Conservation (phyloP, 2,797 vertebrate species). For the Paramormyrops hopkinsi region DNA sequence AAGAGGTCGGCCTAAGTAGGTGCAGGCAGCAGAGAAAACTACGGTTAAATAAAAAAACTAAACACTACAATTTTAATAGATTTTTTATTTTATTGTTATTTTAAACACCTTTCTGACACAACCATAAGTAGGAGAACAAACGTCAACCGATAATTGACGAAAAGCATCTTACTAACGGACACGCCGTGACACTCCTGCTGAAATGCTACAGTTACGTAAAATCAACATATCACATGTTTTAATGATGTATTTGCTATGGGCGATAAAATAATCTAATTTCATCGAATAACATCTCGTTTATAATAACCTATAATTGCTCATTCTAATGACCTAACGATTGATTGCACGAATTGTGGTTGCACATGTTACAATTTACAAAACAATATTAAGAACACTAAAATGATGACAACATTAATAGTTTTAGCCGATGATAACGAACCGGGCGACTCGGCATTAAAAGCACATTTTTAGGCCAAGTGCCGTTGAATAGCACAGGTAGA, state of each 20-base stretch:
- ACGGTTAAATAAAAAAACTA: background rate
- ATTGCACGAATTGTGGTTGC: background rate
- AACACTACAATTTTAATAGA: background rate
- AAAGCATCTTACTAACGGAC: background rate
- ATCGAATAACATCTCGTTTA: background rate
- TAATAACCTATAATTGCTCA: background rate
- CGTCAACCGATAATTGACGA: background rate
- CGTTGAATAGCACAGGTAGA: background rate
- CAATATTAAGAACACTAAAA: background rate
- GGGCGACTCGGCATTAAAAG: background rate
- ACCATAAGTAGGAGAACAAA: background rate
- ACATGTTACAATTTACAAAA: background rate
- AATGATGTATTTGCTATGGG: too few relatives aligned
- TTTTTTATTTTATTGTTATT: background rate
- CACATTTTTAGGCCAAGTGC: background rate
- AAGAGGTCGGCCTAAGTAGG: background rate
- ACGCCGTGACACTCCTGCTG: background rate
- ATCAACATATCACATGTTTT: too few relatives aligned
- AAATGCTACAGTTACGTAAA: too few relatives aligned
- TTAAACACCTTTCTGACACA: background rate
- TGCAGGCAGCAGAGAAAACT: background rate
- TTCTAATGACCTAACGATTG: background rate
- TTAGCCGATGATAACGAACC: background rate
- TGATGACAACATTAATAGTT: background rate
- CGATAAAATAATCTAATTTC: background rate